Evolutionary conservation across 2,888 invertebrate species (phyloP).

Genomic region (Drosophila bunnanda): DNA sequence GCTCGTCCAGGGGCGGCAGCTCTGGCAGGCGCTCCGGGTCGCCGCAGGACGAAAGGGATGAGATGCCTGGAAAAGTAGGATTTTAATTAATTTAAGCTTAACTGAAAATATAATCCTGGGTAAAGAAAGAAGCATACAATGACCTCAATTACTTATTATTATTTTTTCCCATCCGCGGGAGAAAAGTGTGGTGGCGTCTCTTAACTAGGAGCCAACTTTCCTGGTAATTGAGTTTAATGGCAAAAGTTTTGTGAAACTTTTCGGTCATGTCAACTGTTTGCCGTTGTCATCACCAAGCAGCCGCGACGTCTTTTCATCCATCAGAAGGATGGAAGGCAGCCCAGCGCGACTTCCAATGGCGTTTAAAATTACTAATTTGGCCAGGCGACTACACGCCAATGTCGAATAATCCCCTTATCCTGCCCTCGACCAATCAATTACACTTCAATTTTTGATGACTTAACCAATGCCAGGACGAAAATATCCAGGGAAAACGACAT

Average conservation of each 20-base stretch:
- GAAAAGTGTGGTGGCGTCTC: neutral
- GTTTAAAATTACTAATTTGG: conserved; percentile 71
- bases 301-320: conserved; percentile 21
- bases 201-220: conserved; percentile 47
- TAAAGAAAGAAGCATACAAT: neutral
- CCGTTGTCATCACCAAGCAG: conserved; percentile 24
- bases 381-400: conserved; percentile 68
- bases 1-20: conserved; percentile 93
- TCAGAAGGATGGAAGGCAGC: conserved; percentile 25
- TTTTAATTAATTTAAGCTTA: neutral
- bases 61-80: conserved; percentile 88
- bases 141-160: conserved; percentile 2
- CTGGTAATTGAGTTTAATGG: conserved; percentile 69
- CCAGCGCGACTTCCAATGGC: conserved; percentile 51
- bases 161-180: neutral
- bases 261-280: conserved; percentile 28
- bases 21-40: conserved; percentile 91
- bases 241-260: conserved; percentile 61
- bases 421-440: conserved; percentile 73
- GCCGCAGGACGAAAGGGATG: conserved; percentile 92
- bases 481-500: conserved; percentile 41
- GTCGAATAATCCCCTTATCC: conserved; percentile 11
- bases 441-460: conserved; percentile 73
- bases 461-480: conserved; percentile 41
- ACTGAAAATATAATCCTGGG: neutral